Evolutionary conservation across 2,888 invertebrate genomes (phyloP), one percentile per base, ranked within the genome.

Genomic region (Drosophila multiciliata): DNA sequence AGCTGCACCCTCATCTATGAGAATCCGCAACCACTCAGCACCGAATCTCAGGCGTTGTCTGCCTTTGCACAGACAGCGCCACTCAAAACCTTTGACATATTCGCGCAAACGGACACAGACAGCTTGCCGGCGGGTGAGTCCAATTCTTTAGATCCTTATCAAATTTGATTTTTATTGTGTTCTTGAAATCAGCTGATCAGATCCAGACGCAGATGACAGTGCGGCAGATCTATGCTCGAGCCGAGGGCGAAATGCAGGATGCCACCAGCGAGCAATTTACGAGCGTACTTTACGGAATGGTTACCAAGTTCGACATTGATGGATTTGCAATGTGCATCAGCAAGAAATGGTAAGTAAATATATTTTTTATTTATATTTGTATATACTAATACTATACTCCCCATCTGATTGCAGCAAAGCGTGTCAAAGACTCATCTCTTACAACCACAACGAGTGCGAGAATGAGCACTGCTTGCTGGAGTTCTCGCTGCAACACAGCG

Each of bases 301-400:
- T 97, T 12, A 95, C 95, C 2, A 94, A 95, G 55, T 94, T 97
- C n/a, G 96, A 97, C 91, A 93, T 97, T 59, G 96, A 96, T 75
- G 95, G 95, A 0, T 91, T 93, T 3, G 75, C 78, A 12, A 80
- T 82, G 23, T 79, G 93, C 35, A 80, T 93, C 26, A 86, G 91
- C 45, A 93, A 90, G 15, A 94, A 93, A 92, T 95, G 95, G 92
- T 83, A 84, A 77, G 80, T 81, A 15, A n/a, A 6, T 6, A 48
- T n/a, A 3, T 2, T 5, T 12, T 2, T 0, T 0, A 12, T 8
- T n/a, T 20, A 3, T 26, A 3, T 38, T 5, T 58, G 2, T 5
- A 23, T 49, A 26, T 7, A 38, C 8, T n/a, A n/a, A 11, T 23
- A 8, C 4, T 15, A 45, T 23, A 3, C 6, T 54, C 11, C 1